Percentiles rank a stretch among this genome's conserved stretches.
Evolutionary conservation across 2,888 invertebrate genomes (phyloP).

Genomic region (Mechanitis mazaeus): DNA sequence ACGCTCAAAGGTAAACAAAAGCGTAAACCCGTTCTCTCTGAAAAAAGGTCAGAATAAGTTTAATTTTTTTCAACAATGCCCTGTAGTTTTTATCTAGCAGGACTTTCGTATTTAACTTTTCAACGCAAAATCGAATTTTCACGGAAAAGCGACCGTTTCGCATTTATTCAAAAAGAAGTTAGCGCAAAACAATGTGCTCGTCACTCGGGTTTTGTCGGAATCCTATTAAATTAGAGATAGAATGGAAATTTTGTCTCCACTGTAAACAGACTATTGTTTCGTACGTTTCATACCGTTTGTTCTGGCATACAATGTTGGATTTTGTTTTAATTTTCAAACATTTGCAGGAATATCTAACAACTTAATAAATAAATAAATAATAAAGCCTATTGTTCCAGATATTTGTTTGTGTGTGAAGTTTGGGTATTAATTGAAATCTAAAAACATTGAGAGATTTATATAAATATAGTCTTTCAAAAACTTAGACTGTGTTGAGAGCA

Average conservation of each 20-base stretch:
- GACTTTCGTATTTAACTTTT: constrained; percentile 24
- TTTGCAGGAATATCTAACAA: constrained; percentile 12
- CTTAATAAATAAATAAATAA: too few relatives aligned
- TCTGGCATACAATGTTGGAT: constrained; percentile 17
- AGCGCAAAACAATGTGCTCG: constrained; percentile 44
- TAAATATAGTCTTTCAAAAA: too few relatives aligned
- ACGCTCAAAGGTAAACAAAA: background rate
- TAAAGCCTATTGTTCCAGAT: too few relatives aligned
- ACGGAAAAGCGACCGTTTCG: constrained; percentile 31
- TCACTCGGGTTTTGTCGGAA: constrained; percentile 41
- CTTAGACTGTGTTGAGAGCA: too few relatives aligned
- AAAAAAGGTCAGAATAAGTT: constrained; percentile 6
- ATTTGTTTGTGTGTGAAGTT: too few relatives aligned
- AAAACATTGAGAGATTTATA: too few relatives aligned
- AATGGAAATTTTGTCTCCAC: constrained; percentile 32
- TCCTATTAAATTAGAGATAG: constrained; percentile 44
- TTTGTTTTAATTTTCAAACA: constrained; percentile 22
- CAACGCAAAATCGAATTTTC: constrained; percentile 33
- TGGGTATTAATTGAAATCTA: too few relatives aligned
- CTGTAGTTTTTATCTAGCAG: constrained; percentile 9
- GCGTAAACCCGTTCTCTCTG: constrained; percentile 12
- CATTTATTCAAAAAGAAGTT: constrained; percentile 32
- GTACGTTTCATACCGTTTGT: constrained; percentile 30
- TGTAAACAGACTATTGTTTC: constrained; percentile 31
- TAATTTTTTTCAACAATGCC: constrained; percentile 13